A percentile compares a stretch with the other conserved stretches of the same genome.
These are phyloP conservation scores for Lampropteryx suffumata DNA, from an alignment of 2,888 invertebrate species.

Conservation along the genomic window DNA sequence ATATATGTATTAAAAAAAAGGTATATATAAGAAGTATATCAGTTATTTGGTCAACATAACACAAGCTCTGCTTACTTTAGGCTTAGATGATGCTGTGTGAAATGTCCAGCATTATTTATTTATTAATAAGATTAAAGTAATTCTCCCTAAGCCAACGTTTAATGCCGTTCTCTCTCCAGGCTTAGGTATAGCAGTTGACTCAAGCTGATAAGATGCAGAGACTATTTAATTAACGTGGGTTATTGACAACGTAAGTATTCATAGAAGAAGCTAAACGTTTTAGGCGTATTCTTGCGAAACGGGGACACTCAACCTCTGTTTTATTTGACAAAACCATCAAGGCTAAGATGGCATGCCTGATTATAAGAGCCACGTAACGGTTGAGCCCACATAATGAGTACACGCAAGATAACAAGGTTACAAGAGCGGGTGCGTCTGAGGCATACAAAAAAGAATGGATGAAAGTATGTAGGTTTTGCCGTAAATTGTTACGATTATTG, in stretches of 20 bases:
- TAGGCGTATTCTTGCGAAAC: constrained; percentile 9
- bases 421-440: constrained; percentile 52
- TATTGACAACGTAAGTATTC: not conserved
- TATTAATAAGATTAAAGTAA: too few relatives aligned
- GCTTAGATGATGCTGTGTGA: too few relatives aligned
- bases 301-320: constrained; percentile 15
- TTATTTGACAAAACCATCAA: constrained; percentile 20
- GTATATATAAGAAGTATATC: too few relatives aligned
- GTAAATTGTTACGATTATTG: constrained; percentile 28
- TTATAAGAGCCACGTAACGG: constrained; percentile 63
- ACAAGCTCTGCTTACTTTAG: too few relatives aligned
- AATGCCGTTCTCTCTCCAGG: too few relatives aligned
- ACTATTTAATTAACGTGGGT: too few relatives aligned
- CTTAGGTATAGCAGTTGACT: too few relatives aligned
- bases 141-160: too few relatives aligned
- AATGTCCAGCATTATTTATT: too few relatives aligned
- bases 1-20: too few relatives aligned
- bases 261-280: not conserved
- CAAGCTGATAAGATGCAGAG: too few relatives aligned
- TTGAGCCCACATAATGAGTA: constrained; percentile 42
- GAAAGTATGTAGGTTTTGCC: constrained; percentile 10
- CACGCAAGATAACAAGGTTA: constrained; percentile 69
- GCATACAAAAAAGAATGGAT: constrained; percentile 50
- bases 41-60: too few relatives aligned
- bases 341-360: constrained; percentile 42